These are phyloP conservation scores for Eustalomyia histrio DNA, from an alignment of 2,888 invertebrate species.

Conservation along the genomic window DNA sequence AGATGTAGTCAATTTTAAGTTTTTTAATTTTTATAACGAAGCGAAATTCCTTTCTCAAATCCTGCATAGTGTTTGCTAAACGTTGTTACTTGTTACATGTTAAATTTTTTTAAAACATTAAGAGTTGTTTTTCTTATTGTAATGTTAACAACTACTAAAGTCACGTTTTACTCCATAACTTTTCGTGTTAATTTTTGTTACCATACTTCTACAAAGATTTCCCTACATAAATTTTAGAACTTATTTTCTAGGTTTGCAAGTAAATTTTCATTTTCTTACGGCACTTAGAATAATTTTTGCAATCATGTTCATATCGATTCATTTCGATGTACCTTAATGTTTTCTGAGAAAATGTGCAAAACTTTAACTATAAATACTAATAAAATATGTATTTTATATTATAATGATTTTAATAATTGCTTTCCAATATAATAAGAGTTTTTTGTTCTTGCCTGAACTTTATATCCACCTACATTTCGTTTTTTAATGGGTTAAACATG, in stretches of 20 bases:
- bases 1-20: no score
- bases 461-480: not conserved
- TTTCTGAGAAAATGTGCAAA: conserved; percentile 16
- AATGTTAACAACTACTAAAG: conserved; percentile 26
- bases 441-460: not conserved
- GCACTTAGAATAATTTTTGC: conserved; percentile 27
- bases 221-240: conserved; percentile 20
- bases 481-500: no score
- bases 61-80: no score
- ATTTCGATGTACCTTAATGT: not conserved
- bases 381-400: conserved; percentile 60
- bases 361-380: conserved; percentile 60
- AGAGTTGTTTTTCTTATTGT: not conserved
- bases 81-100: not conserved
- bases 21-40: no score
- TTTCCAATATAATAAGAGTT: conserved; percentile 34
- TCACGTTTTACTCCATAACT: conserved; percentile 51
- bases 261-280: conserved; percentile 17
- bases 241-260: not conserved
- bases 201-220: conserved; percentile 16
- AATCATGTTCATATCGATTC: conserved; percentile 18
- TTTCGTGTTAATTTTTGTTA: conserved; percentile 19
- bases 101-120: not conserved
- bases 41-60: no score
- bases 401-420: conserved; percentile 60